Percentiles rank a stretch among this genome's conserved stretches.
Evolutionary conservation across 2,888 invertebrate species (phyloP).

Genomic region (Thymelicus sylvestris): DNA sequence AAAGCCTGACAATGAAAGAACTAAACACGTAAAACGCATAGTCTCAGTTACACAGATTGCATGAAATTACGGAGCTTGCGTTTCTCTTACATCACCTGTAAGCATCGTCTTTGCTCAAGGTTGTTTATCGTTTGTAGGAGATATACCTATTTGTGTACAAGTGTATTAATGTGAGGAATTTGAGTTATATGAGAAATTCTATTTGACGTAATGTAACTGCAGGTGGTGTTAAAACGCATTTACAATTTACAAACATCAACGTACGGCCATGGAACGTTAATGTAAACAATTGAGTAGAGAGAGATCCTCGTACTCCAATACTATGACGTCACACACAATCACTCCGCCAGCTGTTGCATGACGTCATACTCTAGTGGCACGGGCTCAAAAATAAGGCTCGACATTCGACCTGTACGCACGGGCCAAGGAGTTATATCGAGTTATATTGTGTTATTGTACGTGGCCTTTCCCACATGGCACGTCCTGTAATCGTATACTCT

Average conservation of each 20-base stretch:
- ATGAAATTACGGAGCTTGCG: conserved; percentile 53
- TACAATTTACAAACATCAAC: conserved; percentile 5
- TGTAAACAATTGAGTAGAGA: conserved; percentile 2
- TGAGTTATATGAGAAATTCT: neutral
- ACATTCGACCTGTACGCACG: conserved; percentile 39
- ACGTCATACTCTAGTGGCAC: conserved; percentile 18
- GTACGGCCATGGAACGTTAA: neutral
- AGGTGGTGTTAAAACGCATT: neutral
- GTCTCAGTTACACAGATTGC: conserved; percentile 54
- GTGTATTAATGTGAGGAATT: too few relatives aligned
- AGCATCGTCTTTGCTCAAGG: conserved; percentile 41
- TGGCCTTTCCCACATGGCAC: neutral
- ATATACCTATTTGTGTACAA: neutral
- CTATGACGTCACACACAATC: conserved; percentile 9
- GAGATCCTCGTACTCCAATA: neutral
- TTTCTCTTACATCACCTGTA: conserved; percentile 57
- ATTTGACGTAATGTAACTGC: neutral
- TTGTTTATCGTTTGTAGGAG: conserved; percentile 14
- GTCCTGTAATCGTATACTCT: neutral
- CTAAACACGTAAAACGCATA: conserved; percentile 33
- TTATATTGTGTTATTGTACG: neutral
- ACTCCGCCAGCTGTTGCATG: conserved; percentile 24
- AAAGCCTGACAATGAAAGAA: too few relatives aligned
- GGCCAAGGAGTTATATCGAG: conserved; percentile 35
- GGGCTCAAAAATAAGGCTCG: conserved; percentile 24